phyloP scores from a whole-genome alignment of 2,797 vertebrate species.

The Picus viridis region DNA sequence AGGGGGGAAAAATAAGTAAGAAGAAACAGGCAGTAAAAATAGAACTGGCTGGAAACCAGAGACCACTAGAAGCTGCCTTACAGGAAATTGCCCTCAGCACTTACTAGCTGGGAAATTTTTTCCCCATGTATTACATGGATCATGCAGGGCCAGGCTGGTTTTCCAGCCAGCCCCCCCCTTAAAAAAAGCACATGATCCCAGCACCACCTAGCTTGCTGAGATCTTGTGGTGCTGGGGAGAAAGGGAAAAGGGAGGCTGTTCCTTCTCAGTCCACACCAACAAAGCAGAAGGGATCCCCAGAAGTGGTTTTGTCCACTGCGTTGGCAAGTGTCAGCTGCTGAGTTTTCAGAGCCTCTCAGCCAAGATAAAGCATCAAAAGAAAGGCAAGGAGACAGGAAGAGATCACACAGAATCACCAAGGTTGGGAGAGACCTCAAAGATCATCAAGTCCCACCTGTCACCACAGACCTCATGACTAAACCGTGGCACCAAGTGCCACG shows the following conservation, averaged over 20 bases:
- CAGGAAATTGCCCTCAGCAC: constrained; percentile 71
- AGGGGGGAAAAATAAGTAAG: background rate
- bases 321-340: background rate
- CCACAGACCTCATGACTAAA: too few species aligned
- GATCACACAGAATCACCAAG: background rate
- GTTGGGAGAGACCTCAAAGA: too few species aligned
- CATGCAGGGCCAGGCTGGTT: background rate
- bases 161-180: background rate
- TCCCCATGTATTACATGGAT: constrained; percentile 37
- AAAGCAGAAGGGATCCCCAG: background rate
- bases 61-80: constrained; percentile 63
- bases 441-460: too few species aligned
- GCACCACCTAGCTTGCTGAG: background rate
- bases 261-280: background rate
- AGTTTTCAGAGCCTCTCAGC: background rate
- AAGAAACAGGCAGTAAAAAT: constrained; percentile 49
- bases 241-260: background rate
- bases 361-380: background rate
- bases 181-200: background rate
- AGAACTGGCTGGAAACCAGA: constrained; percentile 74
- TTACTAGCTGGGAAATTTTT: constrained; percentile 48
- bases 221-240: accelerated
- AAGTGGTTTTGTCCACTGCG: background rate
- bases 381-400: background rate
- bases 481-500: too few species aligned